Conservation (phyloP, 2,797 vertebrate genomes). For the Trachops cirrhosus region DNA sequence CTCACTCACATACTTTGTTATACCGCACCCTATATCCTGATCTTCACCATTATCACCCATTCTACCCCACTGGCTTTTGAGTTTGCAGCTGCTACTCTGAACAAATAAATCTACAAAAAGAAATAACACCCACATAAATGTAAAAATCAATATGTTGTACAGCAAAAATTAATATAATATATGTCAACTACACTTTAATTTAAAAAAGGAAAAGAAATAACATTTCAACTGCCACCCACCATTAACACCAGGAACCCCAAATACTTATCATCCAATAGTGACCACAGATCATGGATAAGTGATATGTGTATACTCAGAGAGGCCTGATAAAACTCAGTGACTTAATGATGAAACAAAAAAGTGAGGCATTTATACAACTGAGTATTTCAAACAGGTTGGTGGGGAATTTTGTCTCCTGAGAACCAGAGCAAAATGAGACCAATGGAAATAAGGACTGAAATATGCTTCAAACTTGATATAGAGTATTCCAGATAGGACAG, state of each 20-base stretch:
- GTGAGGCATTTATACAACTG: not conserved
- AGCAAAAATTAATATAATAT: not conserved
- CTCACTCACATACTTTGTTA: not conserved
- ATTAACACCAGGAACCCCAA: not conserved
- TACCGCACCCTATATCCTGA: not conserved
- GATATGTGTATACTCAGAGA: not conserved
- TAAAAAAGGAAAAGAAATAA: not conserved
- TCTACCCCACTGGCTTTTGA: not conserved
- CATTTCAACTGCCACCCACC: not conserved
- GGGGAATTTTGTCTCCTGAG: not conserved
- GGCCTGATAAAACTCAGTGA: not conserved
- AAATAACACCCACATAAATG: not conserved
- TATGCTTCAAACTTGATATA: not conserved
- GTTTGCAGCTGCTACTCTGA: not conserved
- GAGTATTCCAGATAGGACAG: not conserved
- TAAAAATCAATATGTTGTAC: not conserved
- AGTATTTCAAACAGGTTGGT: not conserved
- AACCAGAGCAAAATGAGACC: not conserved
- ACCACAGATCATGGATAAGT: not conserved
- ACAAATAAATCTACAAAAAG: not conserved
- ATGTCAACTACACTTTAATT: not conserved
- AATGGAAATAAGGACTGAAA: not conserved
- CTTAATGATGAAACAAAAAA: not conserved
- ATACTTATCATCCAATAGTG: not conserved
- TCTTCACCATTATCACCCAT: not conserved